These are phyloP conservation scores for Spheniscus mendiculus DNA, from an alignment of 2,113 vertebrate genomes.

Conservation along the genomic window DNA sequence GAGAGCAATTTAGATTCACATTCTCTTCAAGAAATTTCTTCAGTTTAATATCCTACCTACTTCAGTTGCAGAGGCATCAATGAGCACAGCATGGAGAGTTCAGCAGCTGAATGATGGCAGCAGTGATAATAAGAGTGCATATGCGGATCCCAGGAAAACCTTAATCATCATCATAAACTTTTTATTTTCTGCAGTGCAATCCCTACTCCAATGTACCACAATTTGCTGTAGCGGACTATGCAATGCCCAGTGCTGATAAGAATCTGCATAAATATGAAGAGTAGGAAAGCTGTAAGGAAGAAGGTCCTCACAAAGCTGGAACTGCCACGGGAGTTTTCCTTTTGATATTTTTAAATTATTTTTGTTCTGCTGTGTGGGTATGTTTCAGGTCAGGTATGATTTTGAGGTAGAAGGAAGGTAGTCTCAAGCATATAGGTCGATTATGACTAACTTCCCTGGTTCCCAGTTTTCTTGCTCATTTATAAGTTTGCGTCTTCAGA, in stretches of 20 bases:
- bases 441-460: background rate
- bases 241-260: background rate
- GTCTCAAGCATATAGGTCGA: background rate
- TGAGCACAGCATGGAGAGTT: background rate
- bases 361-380: background rate
- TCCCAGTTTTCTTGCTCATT: background rate
- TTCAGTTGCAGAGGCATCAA: background rate
- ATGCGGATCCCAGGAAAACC: conserved; percentile 11
- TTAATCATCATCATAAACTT: conserved; percentile 17
- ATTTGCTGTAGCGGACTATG: background rate
- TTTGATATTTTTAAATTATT: background rate
- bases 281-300: background rate
- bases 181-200: conserved; percentile 11
- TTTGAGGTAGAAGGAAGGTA: background rate
- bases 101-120: background rate
- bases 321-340: background rate
- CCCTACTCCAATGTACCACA: background rate
- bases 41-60: background rate
- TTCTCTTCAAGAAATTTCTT: background rate
- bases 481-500: background rate
- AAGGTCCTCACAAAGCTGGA: background rate
- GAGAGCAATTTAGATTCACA: background rate
- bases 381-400: background rate
- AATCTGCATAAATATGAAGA: background rate
- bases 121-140: background rate